These are phyloP conservation scores for Neopelma chrysocephalum DNA, from an alignment of 2,797 vertebrate species.

Conservation along the genomic window DNA sequence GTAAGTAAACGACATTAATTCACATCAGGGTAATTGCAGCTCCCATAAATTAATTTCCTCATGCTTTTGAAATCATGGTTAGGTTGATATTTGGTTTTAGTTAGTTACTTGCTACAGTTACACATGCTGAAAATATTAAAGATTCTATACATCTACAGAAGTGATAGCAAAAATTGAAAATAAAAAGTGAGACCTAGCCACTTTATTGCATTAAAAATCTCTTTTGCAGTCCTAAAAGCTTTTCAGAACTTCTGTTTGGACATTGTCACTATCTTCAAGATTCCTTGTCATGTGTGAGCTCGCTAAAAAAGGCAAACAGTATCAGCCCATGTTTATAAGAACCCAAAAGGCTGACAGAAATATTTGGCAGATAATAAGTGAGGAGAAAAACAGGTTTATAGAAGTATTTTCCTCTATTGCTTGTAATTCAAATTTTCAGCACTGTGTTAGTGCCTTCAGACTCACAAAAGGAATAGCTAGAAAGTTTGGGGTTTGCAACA, in stretches of 20 bases:
- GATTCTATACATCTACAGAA: not conserved
- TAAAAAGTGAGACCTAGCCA: not conserved
- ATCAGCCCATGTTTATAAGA: not conserved
- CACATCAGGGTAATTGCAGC: constrained; percentile 26
- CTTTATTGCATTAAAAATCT: not conserved
- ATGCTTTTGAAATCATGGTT: not conserved
- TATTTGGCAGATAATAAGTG: not conserved
- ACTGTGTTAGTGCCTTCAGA: not conserved
- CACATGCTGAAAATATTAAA: not conserved
- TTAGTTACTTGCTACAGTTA: not conserved
- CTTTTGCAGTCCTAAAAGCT: not conserved
- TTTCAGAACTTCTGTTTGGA: not conserved
- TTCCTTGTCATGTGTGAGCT: not conserved
- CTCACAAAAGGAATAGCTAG: not conserved
- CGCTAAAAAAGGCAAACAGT: not conserved
- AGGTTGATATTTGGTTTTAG: not conserved
- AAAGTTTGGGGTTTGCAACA: not conserved
- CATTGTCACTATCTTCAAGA: not conserved
- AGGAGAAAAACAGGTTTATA: not conserved
- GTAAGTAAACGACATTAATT: constrained; percentile 34
- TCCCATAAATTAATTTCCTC: constrained; percentile 37
- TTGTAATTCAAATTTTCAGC: not conserved
- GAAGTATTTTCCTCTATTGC: not conserved
- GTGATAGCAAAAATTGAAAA: not conserved
- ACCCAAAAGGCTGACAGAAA: not conserved